Base-by-base conservation (phyloP, 2,113 vertebrate species). In the Planiliza haematocheilus region DNA sequence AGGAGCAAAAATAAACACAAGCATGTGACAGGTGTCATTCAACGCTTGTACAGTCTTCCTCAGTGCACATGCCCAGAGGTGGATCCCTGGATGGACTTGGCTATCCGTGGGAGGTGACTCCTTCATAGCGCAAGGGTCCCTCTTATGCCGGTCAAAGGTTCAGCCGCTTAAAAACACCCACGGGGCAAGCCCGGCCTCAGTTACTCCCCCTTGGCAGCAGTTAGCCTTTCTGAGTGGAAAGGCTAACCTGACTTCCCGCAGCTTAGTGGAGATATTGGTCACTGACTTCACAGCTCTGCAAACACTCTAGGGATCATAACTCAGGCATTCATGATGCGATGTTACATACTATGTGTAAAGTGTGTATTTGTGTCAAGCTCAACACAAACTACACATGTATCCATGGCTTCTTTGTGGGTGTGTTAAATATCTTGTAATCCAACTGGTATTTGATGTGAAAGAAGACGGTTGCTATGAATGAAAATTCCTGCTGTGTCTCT, bases 81-180 rank as follows among this genome's bases (percentile, higher is more conserved):
- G 63, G 52, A 60, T 73, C 79, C 37, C 67, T 20, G 51, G 75
- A 48, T 39, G 83, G 39, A 62, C 57, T 12, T 58, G 71, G 78
- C 74, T 74, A 76, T 81, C 79, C 14, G 51, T 69, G 67, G 70
- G 79, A 70, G 82, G 61, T 49, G 3, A 77, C 71, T 61, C 21
- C 53, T 68, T 56, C 48, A 65, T 64, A 48, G 64, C 56, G 64
- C 52, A 34, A 41, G 20, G 59, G 24, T 76, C 68, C 43, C 48
- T 71, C 73, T 56, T 49, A 69, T 34, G 42, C 56, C 45, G 76
- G 82, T 86, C 89, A 89, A 68, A 89, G 77, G 83, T 81, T 88
- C 66, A 82, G 71, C 63, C 69, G 50, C 87, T 90, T 89, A 58
- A 85, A 90, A 87, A 91, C 70, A 87, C 81, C 89, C 90, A 88